Percentiles rank a stretch among this genome's conserved stretches.
Conservation (phyloP, 2,888 invertebrate species). For the Hoplodrina blanda region DNA sequence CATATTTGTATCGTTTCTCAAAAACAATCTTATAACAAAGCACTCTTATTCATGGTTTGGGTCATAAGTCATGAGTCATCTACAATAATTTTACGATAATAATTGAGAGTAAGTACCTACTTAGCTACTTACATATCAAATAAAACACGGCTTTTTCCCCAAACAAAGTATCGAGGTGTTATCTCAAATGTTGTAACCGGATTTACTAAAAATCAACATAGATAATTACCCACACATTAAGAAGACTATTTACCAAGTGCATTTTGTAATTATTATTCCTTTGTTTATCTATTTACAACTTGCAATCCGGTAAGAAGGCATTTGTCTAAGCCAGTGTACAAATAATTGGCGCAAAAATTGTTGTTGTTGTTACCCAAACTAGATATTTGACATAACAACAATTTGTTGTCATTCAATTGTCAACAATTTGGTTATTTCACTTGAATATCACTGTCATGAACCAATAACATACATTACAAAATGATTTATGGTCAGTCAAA, state of each 20-base stretch:
- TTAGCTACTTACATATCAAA: no score
- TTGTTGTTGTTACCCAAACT: slow-evolving; percentile 31
- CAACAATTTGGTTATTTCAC: slow-evolving; percentile 23
- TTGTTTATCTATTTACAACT: slow-evolving; percentile 13
- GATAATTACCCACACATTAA: not conserved
- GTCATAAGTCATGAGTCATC: not conserved
- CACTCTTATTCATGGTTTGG: not conserved
- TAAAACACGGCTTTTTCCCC: not conserved
- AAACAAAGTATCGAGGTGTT: not conserved
- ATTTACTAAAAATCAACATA: not conserved
- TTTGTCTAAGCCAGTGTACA: slow-evolving; percentile 10
- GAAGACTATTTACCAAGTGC: not conserved
- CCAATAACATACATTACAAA: slow-evolving; percentile 5
- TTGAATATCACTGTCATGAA: slow-evolving; percentile 7
- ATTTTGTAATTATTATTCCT: not conserved
- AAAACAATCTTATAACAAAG: not conserved
- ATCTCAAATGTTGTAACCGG: not conserved
- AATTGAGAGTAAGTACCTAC: not conserved
- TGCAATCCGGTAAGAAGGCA: not conserved
- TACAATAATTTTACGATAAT: not conserved
- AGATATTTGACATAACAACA: slow-evolving; percentile 10
- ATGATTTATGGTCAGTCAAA: slow-evolving; percentile 8
- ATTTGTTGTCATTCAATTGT: slow-evolving; percentile 18
- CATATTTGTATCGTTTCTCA: not conserved
- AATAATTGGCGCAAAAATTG: slow-evolving; percentile 9